Percentiles rank a stretch among this genome's conserved stretches.
Evolutionary conservation across 2,113 vertebrate species (phyloP).

Genomic region (Bufo bufo): DNA sequence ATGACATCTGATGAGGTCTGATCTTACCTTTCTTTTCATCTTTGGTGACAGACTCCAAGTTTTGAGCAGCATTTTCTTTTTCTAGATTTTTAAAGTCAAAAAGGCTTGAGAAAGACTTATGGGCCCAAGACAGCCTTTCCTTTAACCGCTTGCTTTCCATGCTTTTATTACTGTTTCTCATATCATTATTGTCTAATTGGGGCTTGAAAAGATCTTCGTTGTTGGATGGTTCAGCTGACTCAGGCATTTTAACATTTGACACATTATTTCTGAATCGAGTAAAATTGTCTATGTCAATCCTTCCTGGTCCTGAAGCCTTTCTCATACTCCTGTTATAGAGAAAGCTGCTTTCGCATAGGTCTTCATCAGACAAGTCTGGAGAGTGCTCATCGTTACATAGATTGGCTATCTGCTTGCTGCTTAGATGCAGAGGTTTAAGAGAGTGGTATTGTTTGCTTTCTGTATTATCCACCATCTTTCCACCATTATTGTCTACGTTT

Average conservation of each 20-base stretch:
- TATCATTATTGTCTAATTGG: conserved; percentile 63
- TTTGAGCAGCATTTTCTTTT: conserved; percentile 72
- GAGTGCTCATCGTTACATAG: conserved; percentile 59
- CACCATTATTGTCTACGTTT: conserved; percentile 59
- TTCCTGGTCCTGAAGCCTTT: conserved; percentile 62
- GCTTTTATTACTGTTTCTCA: conserved; percentile 71
- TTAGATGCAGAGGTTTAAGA: conserved; percentile 48
- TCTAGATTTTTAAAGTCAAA: conserved; percentile 79
- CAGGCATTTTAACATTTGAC: conserved; percentile 40
- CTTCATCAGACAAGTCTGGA: conserved; percentile 71
- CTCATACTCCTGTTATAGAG: conserved; percentile 67
- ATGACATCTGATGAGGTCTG: conserved; percentile 69
- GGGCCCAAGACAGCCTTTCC: conserved; percentile 78
- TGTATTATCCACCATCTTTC: conserved; percentile 62
- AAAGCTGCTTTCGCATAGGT: conserved; percentile 69
- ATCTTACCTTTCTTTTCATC: conserved; percentile 67
- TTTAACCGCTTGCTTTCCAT: conserved; percentile 76
- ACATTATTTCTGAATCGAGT: conserved; percentile 51
- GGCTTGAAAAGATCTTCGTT: conserved; percentile 57
- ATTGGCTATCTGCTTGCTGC: conserved; percentile 25
- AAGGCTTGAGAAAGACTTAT: conserved; percentile 82
- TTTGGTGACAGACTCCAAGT: conserved; percentile 58
- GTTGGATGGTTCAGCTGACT: conserved; percentile 57
- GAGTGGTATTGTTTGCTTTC: conserved; percentile 61
- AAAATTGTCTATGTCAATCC: conserved; percentile 46